These are phyloP conservation scores for Thunnus albacares DNA, from an alignment of 2,797 vertebrate species.

Conservation along the genomic window DNA sequence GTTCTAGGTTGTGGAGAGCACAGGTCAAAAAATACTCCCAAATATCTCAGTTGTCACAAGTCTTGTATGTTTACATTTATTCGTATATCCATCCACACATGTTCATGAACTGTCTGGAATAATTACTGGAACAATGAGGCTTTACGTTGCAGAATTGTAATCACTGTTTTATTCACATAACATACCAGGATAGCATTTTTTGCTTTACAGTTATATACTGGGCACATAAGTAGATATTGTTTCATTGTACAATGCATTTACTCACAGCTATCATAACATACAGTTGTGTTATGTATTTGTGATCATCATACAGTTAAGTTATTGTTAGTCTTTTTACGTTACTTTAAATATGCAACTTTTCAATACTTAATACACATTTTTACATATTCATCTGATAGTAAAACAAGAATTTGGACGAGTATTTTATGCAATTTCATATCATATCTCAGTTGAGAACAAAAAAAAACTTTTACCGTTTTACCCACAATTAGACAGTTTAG, in stretches of 20 bases:
- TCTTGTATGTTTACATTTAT: slow-evolving; percentile 46
- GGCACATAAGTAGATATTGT: slow-evolving; percentile 55
- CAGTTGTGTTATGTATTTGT: slow-evolving; percentile 28
- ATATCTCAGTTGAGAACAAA: slow-evolving; percentile 15
- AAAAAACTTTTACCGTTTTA: background rate
- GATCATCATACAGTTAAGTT: slow-evolving; percentile 35
- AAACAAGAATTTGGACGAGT: slow-evolving; percentile 9
- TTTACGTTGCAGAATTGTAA: slow-evolving; percentile 42
- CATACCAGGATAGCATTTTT: background rate
- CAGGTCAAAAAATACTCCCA: background rate
- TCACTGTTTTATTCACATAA: slow-evolving; percentile 19
- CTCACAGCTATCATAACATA: slow-evolving; percentile 27
- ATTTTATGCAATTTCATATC: slow-evolving; percentile 5
- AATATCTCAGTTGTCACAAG: slow-evolving; percentile 26
- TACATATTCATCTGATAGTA: slow-evolving; percentile 5
- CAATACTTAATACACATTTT: background rate
- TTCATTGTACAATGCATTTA: slow-evolving; percentile 50
- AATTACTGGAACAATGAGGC: slow-evolving; percentile 26
- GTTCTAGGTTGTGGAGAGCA: background rate
- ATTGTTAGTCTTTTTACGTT: slow-evolving; percentile 31
- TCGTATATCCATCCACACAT: slow-evolving; percentile 48
- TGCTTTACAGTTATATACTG: slow-evolving; percentile 55
- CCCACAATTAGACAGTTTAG: slow-evolving; percentile 22
- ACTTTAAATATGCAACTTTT: slow-evolving; percentile 23
- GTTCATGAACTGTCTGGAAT: slow-evolving; percentile 24